Percentiles rank a stretch among this genome's conserved stretches.
Conservation (phyloP, 2,113 vertebrate species). For the Leptobrachium leishanense region DNA sequence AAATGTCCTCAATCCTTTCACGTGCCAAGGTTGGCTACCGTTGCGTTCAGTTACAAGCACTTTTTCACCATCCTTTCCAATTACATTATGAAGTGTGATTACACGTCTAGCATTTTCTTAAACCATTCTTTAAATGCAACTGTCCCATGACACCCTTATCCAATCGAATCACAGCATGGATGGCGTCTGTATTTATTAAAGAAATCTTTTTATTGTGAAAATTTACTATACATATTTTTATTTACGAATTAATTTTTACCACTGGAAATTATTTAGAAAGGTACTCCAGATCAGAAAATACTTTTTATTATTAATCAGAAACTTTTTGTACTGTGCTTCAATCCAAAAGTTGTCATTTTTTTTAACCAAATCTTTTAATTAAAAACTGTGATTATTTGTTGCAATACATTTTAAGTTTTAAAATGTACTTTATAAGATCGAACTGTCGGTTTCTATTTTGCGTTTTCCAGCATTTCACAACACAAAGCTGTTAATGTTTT, state of each 20-base stretch:
- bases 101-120: not conserved
- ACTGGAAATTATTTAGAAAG: slow-evolving; percentile 58
- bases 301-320: slow-evolving; percentile 61
- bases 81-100: not conserved
- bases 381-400: slow-evolving; percentile 78
- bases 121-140: not conserved
- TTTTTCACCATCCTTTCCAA: not conserved
- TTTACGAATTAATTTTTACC: slow-evolving; percentile 62
- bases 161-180: slow-evolving; percentile 65
- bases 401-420: slow-evolving; percentile 81
- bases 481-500: slow-evolving; percentile 84
- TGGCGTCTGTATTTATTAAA: slow-evolving; percentile 82
- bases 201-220: slow-evolving; percentile 75
- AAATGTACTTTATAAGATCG: slow-evolving; percentile 87
- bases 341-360: slow-evolving; percentile 66
- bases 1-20: too few relatives aligned
- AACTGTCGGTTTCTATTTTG: slow-evolving; percentile 81
- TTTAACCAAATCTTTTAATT: slow-evolving; percentile 75
- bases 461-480: slow-evolving; percentile 75
- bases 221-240: slow-evolving; percentile 63
- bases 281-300: slow-evolving; percentile 67
- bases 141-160: slow-evolving; percentile 13
- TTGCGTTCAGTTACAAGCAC: not conserved
- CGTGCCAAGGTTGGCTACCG: too few relatives aligned
- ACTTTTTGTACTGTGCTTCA: slow-evolving; percentile 69